Base-by-base conservation (phyloP, 2,888 invertebrate species). In the Electrophaes corylata region DNA sequence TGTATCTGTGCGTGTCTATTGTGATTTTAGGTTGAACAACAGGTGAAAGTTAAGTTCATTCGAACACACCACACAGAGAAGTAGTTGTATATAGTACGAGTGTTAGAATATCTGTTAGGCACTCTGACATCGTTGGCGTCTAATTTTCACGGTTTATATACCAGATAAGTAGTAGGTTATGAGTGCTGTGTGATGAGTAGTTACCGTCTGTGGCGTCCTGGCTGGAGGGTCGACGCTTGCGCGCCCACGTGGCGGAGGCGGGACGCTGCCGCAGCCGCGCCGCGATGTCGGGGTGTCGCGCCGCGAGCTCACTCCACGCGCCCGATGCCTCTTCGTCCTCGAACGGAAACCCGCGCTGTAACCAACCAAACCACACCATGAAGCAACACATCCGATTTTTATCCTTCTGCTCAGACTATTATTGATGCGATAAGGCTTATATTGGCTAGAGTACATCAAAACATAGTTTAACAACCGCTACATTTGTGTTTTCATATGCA, bases 281-380 rank as follows among this genome's bases (percentile, higher is more conserved):
- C 61, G 95, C 95, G 73, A 96, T 94, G 79, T 96, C 95, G 33
- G 96, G 96, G 81, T 96, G 95, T 10, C 95, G 92, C 66, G 94
- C 90, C 41, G 95, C 95, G 67, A 96, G 90, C 77, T 95, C 94
- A 85, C 95, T 95, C 81, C 96, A 92, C 78, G 93, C 91, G 67
- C 92, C 90, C 62, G 93, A 91, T 55, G 92, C 90, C 70, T 92
- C 92, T 72, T 92, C 92, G 73, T 93, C 93, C 78, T 95, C 94
- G 81, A 95, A 95, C 65, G 95, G 95, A 74, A 95, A 95, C 65
- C 94, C 95, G 74, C 90, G 92, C 93, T 93, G 90, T 47, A 72
- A 76, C 75, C 71, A 75, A 77, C 43, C 37, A 57, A 37, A 51
- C 0, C 18, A 19, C 10, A 33, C 4, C 40, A 33, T 66, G 35